Evolutionary conservation across 2,888 invertebrate species (phyloP).

Genomic region (Macaria liturata): DNA sequence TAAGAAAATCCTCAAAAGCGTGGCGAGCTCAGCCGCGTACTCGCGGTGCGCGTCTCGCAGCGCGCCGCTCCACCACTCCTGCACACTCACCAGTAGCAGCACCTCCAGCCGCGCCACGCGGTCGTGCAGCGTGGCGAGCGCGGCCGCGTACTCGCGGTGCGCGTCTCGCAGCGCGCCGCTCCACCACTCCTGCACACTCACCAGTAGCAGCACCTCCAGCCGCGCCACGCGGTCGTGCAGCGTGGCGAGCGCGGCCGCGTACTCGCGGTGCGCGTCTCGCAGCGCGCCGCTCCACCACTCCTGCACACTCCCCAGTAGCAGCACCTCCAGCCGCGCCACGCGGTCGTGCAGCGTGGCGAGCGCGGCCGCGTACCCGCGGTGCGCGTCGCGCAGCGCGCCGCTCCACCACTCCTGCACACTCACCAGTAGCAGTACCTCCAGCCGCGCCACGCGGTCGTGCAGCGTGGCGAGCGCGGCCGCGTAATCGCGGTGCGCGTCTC

Average conservation of each 20-base stretch:
- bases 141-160: slow-evolving; percentile 93
- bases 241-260: slow-evolving; percentile 92
- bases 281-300: slow-evolving; percentile 95
- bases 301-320: too few species aligned
- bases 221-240: slow-evolving; percentile 95
- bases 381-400: slow-evolving; percentile 93
- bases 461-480: slow-evolving; percentile 92
- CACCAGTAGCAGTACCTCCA: slow-evolving; percentile 94
- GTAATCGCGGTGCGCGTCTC: slow-evolving; percentile 95
- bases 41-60: slow-evolving; percentile 94
- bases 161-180: slow-evolving; percentile 94
- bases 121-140: slow-evolving; percentile 94
- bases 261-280: slow-evolving; percentile 94
- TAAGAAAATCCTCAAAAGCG: slow-evolving; percentile 67
- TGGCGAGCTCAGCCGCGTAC: slow-evolving; percentile 92
- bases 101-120: slow-evolving; percentile 93
- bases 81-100: too few species aligned
- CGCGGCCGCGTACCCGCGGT: slow-evolving; percentile 92
- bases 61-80: slow-evolving; percentile 96
- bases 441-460: slow-evolving; percentile 93
- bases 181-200: slow-evolving; percentile 97
- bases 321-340: slow-evolving; percentile 92
- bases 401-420: slow-evolving; percentile 98
- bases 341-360: slow-evolving; percentile 95
- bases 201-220: slow-evolving; percentile 92